Conservation (phyloP, 2,888 invertebrate genomes). For the Euspilapteryx auroguttella region DNA sequence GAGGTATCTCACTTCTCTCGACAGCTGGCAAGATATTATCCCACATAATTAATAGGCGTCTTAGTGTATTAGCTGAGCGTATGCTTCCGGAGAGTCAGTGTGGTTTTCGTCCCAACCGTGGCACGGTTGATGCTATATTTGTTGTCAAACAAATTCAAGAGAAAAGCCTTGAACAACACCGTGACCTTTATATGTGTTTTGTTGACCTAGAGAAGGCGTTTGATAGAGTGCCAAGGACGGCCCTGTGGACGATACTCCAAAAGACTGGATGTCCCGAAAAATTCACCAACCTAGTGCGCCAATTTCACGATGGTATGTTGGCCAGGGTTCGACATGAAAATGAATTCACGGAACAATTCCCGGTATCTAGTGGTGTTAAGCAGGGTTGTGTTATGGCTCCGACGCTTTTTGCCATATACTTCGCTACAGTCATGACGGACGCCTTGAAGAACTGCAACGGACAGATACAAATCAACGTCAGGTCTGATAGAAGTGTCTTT, state of each 20-base stretch:
- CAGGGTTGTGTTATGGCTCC: constrained; percentile 7
- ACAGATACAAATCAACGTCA: constrained; percentile 1
- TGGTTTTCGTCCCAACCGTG: constrained; percentile 1
- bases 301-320: neutral
- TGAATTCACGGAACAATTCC: constrained; percentile 4
- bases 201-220: constrained; percentile 1
- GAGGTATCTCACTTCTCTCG: constrained; percentile 1
- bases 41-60: constrained; percentile 1
- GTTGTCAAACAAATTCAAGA: constrained; percentile 1
- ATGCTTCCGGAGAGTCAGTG: constrained; percentile 1
- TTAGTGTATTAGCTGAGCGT: constrained; percentile 1
- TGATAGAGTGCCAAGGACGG: neutral
- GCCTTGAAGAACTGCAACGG: constrained; percentile 5
- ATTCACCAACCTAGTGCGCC: constrained; percentile 1
- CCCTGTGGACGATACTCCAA: neutral
- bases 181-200: no score
- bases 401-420: constrained; percentile 7
- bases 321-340: constrained; percentile 6
- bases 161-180: neutral
- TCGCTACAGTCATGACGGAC: constrained; percentile 7
- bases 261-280: constrained; percentile 1
- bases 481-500: neutral
- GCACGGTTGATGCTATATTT: constrained; percentile 2
- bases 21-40: constrained; percentile 1
- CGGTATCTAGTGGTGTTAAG: constrained; percentile 4